Conservation (phyloP, 2,888 invertebrate genomes). For the Dermolepida albohirtum region DNA sequence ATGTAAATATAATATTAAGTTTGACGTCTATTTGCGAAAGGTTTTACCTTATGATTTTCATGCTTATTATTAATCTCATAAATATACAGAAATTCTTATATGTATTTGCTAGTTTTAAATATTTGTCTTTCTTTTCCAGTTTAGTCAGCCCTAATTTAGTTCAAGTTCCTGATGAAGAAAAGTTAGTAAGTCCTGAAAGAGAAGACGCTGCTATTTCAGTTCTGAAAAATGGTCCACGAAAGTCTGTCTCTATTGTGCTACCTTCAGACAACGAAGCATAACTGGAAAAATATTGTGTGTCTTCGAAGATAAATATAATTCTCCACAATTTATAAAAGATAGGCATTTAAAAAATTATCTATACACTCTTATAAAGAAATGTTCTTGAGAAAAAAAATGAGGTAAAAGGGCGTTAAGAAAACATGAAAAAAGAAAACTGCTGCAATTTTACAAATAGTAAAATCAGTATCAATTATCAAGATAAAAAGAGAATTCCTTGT, state of each 20-base stretch:
- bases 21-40: no score
- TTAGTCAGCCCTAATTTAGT: conserved; percentile 60
- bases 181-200: conserved; percentile 58
- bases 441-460: conserved; percentile 5
- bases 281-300: neutral
- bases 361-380: neutral
- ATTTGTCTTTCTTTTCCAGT: conserved; percentile 49
- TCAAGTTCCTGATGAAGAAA: conserved; percentile 62
- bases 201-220: conserved; percentile 55
- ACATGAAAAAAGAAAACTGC: neutral
- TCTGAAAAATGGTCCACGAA: conserved; percentile 61
- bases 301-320: neutral
- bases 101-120: no score
- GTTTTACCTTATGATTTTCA: no score
- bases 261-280: conserved; percentile 56
- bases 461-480: neutral
- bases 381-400: no score
- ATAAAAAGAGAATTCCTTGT: neutral
- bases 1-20: no score
- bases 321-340: neutral
- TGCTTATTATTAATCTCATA: no score
- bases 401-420: neutral
- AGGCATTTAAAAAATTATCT: conserved; percentile 5
- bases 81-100: no score
- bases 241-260: conserved; percentile 72